Conservation (phyloP, 1,140 invertebrate genomes). For the Papilio helenus region DNA sequence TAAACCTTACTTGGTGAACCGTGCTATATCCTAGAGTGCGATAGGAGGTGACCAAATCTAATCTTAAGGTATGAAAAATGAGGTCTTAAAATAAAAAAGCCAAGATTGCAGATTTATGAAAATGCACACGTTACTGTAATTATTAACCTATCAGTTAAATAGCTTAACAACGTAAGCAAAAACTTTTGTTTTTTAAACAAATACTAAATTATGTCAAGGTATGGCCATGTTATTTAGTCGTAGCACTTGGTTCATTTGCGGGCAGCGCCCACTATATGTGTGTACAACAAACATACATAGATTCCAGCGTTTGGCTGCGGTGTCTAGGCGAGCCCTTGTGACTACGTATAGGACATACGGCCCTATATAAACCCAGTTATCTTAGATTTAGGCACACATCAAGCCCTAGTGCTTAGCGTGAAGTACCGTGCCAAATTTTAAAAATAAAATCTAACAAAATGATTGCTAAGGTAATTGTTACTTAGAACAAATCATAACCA, state of each 20-base stretch:
- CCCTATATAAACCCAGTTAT: slow-evolving; percentile 77
- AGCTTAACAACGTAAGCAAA: too few relatives aligned
- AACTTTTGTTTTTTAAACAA: neutral
- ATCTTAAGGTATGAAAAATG: too few relatives aligned
- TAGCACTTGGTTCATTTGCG: slow-evolving; percentile 62
- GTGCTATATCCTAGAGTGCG: too few relatives aligned
- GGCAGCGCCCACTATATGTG: slow-evolving; percentile 68
- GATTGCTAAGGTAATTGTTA: slow-evolving; percentile 68
- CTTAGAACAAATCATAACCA: neutral
- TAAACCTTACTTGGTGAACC: too few relatives aligned
- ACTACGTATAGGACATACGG: slow-evolving; percentile 70
- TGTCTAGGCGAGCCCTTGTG: slow-evolving; percentile 60
- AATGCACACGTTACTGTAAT: too few relatives aligned
- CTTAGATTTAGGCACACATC: slow-evolving; percentile 74
- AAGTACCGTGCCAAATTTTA: slow-evolving; percentile 64
- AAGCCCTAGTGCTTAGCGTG: slow-evolving; percentile 67
- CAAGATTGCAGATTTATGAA: too few relatives aligned
- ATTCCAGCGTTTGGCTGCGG: slow-evolving; percentile 53
- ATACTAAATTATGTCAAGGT: neutral
- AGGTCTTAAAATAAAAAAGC: too few relatives aligned
- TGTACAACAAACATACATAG: slow-evolving; percentile 62
- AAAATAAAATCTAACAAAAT: slow-evolving; percentile 66
- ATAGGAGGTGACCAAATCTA: too few relatives aligned
- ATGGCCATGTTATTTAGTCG: slow-evolving; percentile 50
- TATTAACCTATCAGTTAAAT: too few relatives aligned